phyloP scores from a whole-genome alignment of 1,140 invertebrate species.

The Diprion similis region DNA sequence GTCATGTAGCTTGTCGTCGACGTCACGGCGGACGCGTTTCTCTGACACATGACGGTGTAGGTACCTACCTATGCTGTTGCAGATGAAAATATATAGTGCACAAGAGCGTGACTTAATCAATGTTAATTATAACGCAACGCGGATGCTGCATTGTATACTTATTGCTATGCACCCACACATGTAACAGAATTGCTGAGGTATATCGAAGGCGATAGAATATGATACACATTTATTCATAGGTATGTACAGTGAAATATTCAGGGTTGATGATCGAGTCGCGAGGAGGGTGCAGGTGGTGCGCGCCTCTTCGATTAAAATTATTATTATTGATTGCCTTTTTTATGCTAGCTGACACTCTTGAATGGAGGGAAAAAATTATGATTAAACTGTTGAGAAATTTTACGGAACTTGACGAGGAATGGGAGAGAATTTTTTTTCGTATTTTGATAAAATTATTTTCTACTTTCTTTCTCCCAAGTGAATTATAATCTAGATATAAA shows the following conservation, averaged over 20 bases:
- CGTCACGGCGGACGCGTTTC: neutral
- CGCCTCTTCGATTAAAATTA: neutral
- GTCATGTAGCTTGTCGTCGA: neutral
- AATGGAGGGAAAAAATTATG: no score
- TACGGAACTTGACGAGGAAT: no score
- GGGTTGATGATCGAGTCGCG: no score
- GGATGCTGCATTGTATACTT: neutral
- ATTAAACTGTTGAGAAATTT: no score
- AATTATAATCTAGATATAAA: no score
- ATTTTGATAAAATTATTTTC: no score
- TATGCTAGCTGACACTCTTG: no score
- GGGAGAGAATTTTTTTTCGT: no score
- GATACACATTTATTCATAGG: neutral
- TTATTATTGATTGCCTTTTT: conserved; percentile 4
- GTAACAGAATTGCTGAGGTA: neutral
- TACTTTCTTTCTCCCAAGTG: no score
- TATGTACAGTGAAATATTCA: no score
- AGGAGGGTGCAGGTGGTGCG: neutral
- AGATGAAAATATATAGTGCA: neutral
- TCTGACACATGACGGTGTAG: neutral
- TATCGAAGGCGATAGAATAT: neutral
- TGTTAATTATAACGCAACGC: neutral
- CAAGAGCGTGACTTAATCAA: conserved; percentile 5
- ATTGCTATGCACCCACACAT: neutral
- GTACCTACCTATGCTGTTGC: neutral